Evolutionary conservation across 2,888 invertebrate species (phyloP), one percentile per base, ranked within the genome.

Genomic region (Drosophila limbata): DNA sequence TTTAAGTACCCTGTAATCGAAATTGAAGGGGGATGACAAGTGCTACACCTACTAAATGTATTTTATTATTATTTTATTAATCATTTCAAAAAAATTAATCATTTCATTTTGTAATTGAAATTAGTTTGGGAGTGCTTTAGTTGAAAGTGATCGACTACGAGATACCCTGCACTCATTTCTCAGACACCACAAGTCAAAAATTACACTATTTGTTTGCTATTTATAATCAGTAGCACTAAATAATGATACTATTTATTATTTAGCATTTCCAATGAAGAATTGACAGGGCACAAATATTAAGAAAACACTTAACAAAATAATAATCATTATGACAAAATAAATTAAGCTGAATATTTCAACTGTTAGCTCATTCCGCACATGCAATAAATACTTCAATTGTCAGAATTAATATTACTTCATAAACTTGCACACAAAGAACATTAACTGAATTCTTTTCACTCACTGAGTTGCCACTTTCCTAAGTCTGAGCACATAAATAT

Each of bases 401-500:
- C 2, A 3, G 15, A 28, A 13, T 10, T 1, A 13, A 28, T 9
- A 11, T 28, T 40, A 39, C 28, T 10, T 21, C 33, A 5, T 44
- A 15, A 55, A 44, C 42, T 55, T 55, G 1, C 10, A 4, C 9
- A 28, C 17, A 25, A 17, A 8, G 17, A 19, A 13, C n/a, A 39
- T 19, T n/a, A 17, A 21, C 21, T 17, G 13, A 15, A 39, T 13
- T 19, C 15, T 9, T 37, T 5, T 39, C 21, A 35, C 13, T n/a
- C n/a, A 25, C 3, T 9, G 4, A 5, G 11, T n/a, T 47, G 2
- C 6, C 39, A 44, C 10, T 21, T 37, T 37, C n/a, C 33, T 17
- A 15, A 42, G 28, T 37, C 11, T 35, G 11, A 44, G 39, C 19
- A 55, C n/a, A 37, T 28, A 47, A 47, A 56, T 51, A 37, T 68